phyloP scores from a whole-genome alignment of 2,113 vertebrate species.

The Jacana jacana region DNA sequence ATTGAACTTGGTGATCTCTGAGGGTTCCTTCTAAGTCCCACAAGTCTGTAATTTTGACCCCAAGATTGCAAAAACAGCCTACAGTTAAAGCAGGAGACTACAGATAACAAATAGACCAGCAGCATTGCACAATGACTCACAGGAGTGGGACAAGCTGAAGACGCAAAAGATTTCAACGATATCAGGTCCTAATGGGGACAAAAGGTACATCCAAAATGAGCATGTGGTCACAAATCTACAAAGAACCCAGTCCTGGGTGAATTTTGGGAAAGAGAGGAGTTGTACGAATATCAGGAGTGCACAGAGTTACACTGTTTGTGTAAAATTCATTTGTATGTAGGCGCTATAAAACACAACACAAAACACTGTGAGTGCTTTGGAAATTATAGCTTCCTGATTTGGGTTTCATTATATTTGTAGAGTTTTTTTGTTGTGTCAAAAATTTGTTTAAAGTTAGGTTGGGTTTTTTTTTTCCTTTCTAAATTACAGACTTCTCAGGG shows the following conservation, averaged over 20 bases:
- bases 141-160: neutral
- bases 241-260: neutral
- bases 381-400: neutral
- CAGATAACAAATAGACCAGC: neutral
- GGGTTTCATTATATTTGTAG: neutral
- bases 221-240: neutral
- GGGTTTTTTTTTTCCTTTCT: neutral
- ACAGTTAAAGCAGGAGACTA: neutral
- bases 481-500: neutral
- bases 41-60: too few relatives aligned
- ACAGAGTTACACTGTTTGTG: neutral
- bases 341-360: neutral
- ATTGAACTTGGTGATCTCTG: too few relatives aligned
- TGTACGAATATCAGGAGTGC: neutral
- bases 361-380: neutral
- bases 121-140: neutral
- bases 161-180: neutral
- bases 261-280: neutral
- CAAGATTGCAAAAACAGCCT: neutral
- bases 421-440: accelerated
- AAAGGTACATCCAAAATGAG: neutral
- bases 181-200: neutral
- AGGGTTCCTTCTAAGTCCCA: too few relatives aligned
- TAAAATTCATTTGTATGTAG: neutral
- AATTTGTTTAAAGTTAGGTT: neutral